These are phyloP conservation scores for Glaucomys volans DNA, from an alignment of 2,113 vertebrate species.

Conservation along the genomic window DNA sequence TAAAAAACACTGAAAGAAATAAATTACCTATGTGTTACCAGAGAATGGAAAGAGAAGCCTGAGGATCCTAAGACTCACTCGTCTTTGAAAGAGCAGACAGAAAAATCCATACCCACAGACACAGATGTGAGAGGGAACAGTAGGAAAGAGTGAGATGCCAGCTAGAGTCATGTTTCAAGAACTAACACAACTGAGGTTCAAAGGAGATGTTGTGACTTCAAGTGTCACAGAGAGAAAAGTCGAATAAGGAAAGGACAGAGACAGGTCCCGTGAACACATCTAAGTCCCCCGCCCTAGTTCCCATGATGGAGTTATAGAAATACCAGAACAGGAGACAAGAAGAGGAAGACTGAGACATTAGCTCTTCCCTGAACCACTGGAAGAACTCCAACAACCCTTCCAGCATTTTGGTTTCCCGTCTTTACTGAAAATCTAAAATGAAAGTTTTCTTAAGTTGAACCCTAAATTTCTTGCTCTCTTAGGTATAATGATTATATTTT, in stretches of 20 bases:
- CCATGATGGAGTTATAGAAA: background rate
- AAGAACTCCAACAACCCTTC: background rate
- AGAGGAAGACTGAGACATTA: background rate
- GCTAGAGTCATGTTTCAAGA: background rate
- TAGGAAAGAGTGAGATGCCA: background rate
- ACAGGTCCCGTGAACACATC: background rate
- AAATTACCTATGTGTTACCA: background rate
- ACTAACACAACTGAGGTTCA: background rate
- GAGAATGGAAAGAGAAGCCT: background rate
- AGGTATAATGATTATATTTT: background rate
- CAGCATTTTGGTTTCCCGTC: background rate
- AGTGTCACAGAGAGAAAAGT: background rate
- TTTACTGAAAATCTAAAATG: background rate
- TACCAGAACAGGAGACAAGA: background rate
- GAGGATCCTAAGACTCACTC: background rate
- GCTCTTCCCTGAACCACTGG: background rate
- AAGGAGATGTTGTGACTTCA: background rate
- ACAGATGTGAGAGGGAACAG: background rate
- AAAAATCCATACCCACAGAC: background rate
- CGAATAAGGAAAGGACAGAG: background rate
- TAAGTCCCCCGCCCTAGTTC: background rate
- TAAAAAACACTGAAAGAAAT: background rate
- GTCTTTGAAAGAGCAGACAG: background rate
- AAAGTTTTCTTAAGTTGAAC: background rate
- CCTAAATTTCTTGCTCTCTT: background rate